Evolutionary conservation across 2,113 vertebrate genomes (phyloP), one percentile per base, ranked within the genome.

Genomic region (Suricata suricatta): DNA sequence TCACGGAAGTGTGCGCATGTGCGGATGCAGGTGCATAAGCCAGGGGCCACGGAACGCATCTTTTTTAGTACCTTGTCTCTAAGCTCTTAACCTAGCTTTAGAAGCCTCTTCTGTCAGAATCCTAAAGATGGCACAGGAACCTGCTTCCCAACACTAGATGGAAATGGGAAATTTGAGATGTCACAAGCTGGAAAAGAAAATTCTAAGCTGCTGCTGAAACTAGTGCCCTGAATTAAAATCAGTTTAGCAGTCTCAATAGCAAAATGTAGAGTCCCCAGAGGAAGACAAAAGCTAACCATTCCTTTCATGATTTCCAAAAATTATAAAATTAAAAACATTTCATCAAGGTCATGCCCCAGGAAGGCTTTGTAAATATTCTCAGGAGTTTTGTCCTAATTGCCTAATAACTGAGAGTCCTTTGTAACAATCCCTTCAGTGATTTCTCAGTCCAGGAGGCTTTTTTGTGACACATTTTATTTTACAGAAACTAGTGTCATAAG

Each of bases 301-400:
- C 69, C 63, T 69, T 88, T 88, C 23, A n/a, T 81, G 33, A 41
- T 76, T 94, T 90, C 83, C 82, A 83, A 60, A 90, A 93, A 38
- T 57, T 50, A 31, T 38, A 77, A 68, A 86, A 79, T 88, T 92
- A 50, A 79, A 89, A 94, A 29, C 31, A 50, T 8, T 74, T 93
- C 47, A 82, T 89, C 57, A 74, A 72, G 57, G 31, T 52, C n/a
- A 3, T 81, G 33, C 7, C 27, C 27, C 13, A 33, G 54, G 77
- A 91, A 50, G 50, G 1, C 47, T 89, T 94, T 23, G 47, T 35
- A 31, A 91, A 54, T 76, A 7, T 52, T 94, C 64, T 50, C 41
- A 41, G 47, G 15, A 64, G 14, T 81, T 84, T 76, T 41, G 16
- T 77, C 72, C 41, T 85, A 47, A 52, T n/a, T 64, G 15, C 38